These are phyloP conservation scores for Lophura swinhoii DNA, from an alignment of 2,797 vertebrate species.

Conservation along the genomic window DNA sequence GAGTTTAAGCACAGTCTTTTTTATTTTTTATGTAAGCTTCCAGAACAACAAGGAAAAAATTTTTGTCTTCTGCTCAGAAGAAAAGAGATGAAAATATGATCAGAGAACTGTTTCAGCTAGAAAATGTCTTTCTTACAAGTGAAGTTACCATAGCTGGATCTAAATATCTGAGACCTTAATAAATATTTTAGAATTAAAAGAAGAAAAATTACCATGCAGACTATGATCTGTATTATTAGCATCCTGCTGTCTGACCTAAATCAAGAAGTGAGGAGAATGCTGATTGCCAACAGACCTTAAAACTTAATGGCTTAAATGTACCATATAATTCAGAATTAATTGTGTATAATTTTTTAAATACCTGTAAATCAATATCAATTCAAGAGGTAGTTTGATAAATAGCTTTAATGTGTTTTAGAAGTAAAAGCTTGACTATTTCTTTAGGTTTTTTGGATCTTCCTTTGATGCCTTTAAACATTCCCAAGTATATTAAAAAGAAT, in stretches of 20 bases:
- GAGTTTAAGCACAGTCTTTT: not conserved
- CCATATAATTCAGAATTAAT: not conserved
- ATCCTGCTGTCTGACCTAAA: slow-evolving; percentile 64
- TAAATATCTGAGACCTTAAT: slow-evolving; percentile 21
- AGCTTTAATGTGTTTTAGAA: not conserved
- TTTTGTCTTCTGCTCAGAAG: not conserved
- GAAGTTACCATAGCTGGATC: not conserved
- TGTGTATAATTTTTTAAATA: not conserved
- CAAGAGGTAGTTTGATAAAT: not conserved
- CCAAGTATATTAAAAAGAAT: not conserved
- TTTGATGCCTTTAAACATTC: not conserved
- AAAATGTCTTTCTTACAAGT: not conserved
- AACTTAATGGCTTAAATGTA: not conserved
- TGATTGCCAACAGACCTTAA: not conserved
- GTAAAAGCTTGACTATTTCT: not conserved
- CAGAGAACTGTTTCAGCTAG: not conserved
- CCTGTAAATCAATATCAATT: not conserved
- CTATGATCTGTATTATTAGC: slow-evolving; percentile 45
- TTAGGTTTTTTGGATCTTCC: not conserved
- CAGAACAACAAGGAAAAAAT: not conserved
- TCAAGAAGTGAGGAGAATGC: not conserved
- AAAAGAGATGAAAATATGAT: not conserved
- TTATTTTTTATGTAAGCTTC: not conserved
- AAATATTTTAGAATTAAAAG: slow-evolving; percentile 52
- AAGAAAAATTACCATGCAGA: slow-evolving; percentile 47